Percentiles rank a stretch among this genome's conserved stretches.
These are phyloP conservation scores for Helicolenus hilgendorfi DNA, from an alignment of 2,797 vertebrate species.

Conservation along the genomic window DNA sequence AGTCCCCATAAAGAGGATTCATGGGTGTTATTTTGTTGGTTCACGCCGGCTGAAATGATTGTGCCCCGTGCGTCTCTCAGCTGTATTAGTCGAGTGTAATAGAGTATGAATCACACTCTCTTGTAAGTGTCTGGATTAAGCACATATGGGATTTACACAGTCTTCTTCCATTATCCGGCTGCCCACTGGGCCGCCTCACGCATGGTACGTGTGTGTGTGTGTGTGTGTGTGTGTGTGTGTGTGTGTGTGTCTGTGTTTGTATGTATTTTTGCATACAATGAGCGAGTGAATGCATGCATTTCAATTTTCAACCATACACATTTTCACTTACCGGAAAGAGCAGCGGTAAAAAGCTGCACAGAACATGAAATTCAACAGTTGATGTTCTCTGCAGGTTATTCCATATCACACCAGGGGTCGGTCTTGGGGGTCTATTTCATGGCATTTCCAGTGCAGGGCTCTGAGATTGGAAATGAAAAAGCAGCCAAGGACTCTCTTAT, in stretches of 20 bases:
- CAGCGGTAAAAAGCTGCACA: constrained; percentile 60
- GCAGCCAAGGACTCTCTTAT: constrained; percentile 72
- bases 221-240: constrained; percentile 18
- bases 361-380: constrained; percentile 73
- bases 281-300: constrained; percentile 47
- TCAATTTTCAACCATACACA: constrained; percentile 30
- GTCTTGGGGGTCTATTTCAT: constrained; percentile 72
- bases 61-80: constrained; percentile 63
- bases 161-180: constrained; percentile 74
- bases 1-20: constrained; percentile 83
- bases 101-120: constrained; percentile 87
- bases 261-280: constrained; percentile 16
- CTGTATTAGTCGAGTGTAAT: constrained; percentile 85
- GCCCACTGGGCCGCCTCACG: constrained; percentile 53
- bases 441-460: constrained; percentile 71
- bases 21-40: constrained; percentile 79
- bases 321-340: constrained; percentile 52
- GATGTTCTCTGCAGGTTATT: constrained; percentile 81
- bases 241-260: constrained; percentile 9
- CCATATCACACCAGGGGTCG: constrained; percentile 74
- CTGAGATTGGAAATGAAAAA: constrained; percentile 77
- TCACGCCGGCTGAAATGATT: constrained; percentile 71
- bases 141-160: constrained; percentile 85
- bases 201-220: constrained; percentile 8
- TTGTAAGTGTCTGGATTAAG: constrained; percentile 90